Percentiles rank a stretch among this genome's conserved stretches.
Conservation (phyloP, 2,797 vertebrate genomes). For the Anableps anableps region DNA sequence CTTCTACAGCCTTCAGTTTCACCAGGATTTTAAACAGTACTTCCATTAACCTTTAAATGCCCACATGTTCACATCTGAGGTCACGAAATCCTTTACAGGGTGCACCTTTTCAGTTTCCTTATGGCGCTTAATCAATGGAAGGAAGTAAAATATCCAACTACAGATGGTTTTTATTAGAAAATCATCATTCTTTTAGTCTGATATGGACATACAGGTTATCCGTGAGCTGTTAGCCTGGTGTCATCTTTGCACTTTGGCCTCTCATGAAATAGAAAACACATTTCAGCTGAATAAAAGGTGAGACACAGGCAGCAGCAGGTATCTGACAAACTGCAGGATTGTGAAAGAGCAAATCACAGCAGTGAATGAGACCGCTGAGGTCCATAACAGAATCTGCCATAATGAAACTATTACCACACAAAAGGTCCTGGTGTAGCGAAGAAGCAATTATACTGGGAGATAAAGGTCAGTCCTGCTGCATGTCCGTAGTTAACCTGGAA, state of each 20-base stretch:
- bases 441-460: conserved; percentile 50
- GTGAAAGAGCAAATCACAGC: conserved; percentile 28
- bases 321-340: conserved; percentile 33
- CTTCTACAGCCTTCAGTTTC: not conserved
- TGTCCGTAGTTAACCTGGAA: conserved; percentile 43
- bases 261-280: conserved; percentile 1
- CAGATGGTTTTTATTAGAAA: not conserved
- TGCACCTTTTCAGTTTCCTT: not conserved
- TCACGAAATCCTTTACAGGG: not conserved
- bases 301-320: conserved; percentile 25
- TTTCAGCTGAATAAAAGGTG: conserved; percentile 11
- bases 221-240: not conserved
- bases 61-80: not conserved
- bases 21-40: not conserved
- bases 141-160: not conserved
- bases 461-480: conserved; percentile 45
- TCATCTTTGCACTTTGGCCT: not conserved
- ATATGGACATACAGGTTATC: not conserved
- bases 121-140: not conserved
- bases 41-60: not conserved
- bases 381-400: conserved; percentile 54
- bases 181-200: not conserved
- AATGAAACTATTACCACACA: conserved; percentile 66
- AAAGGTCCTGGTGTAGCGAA: conserved; percentile 40
- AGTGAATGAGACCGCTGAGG: conserved; percentile 31